phyloP scores from a whole-genome alignment of 2,113 vertebrate genomes.

The Epinephelus fuscoguttatus region DNA sequence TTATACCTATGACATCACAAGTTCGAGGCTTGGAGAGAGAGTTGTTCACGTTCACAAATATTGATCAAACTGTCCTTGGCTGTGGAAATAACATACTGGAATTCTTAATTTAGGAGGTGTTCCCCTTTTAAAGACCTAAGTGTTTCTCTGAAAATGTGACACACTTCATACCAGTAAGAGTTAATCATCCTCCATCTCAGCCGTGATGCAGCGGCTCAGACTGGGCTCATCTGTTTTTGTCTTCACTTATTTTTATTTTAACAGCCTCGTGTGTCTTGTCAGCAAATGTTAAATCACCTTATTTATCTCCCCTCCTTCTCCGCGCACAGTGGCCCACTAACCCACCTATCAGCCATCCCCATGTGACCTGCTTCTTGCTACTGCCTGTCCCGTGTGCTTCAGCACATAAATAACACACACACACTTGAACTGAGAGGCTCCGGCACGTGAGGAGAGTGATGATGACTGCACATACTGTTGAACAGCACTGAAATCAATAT shows the following conservation, averaged over 20 bases:
- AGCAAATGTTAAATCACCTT: slow-evolving; percentile 21
- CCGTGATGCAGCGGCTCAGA: not conserved
- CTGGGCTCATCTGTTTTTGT: not conserved
- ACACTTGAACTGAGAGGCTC: slow-evolving; percentile 9
- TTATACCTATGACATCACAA: too few relatives aligned
- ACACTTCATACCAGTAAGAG: not conserved
- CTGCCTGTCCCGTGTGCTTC: slow-evolving; percentile 30
- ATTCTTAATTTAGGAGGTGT: too few relatives aligned
- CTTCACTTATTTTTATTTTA: slow-evolving; percentile 13
- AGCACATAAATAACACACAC: slow-evolving; percentile 36
- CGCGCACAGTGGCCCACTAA: slow-evolving; percentile 63
- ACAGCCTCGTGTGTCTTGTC: slow-evolving; percentile 10
- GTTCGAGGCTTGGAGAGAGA: too few relatives aligned
- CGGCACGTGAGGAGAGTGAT: slow-evolving; percentile 42
- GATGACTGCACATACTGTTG: not conserved
- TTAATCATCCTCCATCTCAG: not conserved
- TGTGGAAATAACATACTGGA: too few relatives aligned
- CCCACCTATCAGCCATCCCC: slow-evolving; percentile 60
- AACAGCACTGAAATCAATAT: not conserved
- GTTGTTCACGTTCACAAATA: too few relatives aligned
- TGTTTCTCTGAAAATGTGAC: not conserved
- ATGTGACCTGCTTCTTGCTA: slow-evolving; percentile 50
- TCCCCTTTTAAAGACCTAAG: not conserved
- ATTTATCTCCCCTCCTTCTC: slow-evolving; percentile 3
- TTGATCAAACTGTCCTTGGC: too few relatives aligned